Percentiles rank a stretch among this genome's conserved stretches.
phyloP scores from a whole-genome alignment of 2,797 vertebrate species.

The Hydrolagus colliei region DNA sequence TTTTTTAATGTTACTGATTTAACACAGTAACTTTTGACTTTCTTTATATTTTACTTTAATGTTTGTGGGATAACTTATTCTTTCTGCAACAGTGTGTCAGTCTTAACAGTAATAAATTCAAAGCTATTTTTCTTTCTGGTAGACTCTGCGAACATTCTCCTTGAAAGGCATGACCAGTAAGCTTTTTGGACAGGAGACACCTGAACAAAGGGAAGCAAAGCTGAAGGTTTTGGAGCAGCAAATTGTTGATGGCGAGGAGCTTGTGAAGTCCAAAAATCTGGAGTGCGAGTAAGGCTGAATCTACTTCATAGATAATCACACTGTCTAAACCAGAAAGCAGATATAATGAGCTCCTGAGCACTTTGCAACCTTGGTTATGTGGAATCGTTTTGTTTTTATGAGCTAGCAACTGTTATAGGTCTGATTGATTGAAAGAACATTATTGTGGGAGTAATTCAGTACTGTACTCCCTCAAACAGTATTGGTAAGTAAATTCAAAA shows the following conservation, averaged over 20 bases:
- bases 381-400: too few species aligned
- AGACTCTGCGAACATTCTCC: constrained; percentile 87
- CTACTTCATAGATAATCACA: too few species aligned
- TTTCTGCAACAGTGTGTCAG: too few species aligned
- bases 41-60: neutral
- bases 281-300: constrained; percentile 74
- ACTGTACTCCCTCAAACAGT: too few species aligned
- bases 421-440: neutral
- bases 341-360: too few species aligned
- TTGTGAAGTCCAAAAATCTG: constrained; percentile 71
- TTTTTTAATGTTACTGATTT: too few species aligned
- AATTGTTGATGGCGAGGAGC: constrained; percentile 79
- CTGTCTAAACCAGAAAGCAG: too few species aligned
- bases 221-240: constrained; percentile 82
- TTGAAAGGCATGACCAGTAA: constrained; percentile 94
- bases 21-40: too few species aligned
- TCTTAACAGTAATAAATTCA: too few species aligned
- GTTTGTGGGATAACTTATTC: neutral
- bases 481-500: too few species aligned
- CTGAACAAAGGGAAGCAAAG: constrained; percentile 84
- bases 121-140: constrained; percentile 32
- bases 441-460: neutral
- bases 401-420: neutral
- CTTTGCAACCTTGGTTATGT: too few species aligned
- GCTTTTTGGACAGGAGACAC: constrained; percentile 88